Base-by-base conservation (phyloP, 2,888 invertebrate genomes). In the Pterostichus madidus region DNA sequence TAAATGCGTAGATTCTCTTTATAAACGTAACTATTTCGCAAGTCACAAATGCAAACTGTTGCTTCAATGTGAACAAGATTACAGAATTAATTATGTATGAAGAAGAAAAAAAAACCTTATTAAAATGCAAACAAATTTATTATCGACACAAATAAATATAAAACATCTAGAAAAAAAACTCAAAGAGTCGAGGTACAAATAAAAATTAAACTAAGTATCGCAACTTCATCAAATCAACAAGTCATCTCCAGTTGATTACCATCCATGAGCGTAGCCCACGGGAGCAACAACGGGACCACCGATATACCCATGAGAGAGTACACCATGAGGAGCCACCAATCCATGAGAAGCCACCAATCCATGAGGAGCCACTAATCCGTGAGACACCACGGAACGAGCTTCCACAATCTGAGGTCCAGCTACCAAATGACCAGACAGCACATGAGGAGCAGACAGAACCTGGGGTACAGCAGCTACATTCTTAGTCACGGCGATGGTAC, bases 401-500 rank as follows among this genome's bases (percentile, higher is more conserved):
- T 3, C 68, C 10, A 35, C 68, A 11, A 35, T 32, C 17, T 10
- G 11, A 10, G 35, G 61, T 11, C 10, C 46, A 31, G 79, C 79
- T 24, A 44, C 78, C 24, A 44, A 10, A 44, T 1, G 35, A 35
- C 32, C 35, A 76, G 56, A 31, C n/a, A 52, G 10, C 15, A 61
- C 24, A 5, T 31, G 24, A n/a, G 35, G 61, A 11, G 49, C 31
- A 11, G 59, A 59, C 11, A 15, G 13, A 32, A 77, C 39, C 17
- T 35, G 61, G 13, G 68, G 80, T n/a, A 13, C 32, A 15, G 52
- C 35, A 79, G 17, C 64, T 49, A 73, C 56, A 39, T 73, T 71
- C 61, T 75, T 81, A 31, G 59, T 46, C 49, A 46, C 44, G 6
- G 81, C 46, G 46, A 81, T 81, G 32, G 81, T 81, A 11, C 81